Conservation (phyloP, 2,797 vertebrate species). For the Lutjanus campechanus region DNA sequence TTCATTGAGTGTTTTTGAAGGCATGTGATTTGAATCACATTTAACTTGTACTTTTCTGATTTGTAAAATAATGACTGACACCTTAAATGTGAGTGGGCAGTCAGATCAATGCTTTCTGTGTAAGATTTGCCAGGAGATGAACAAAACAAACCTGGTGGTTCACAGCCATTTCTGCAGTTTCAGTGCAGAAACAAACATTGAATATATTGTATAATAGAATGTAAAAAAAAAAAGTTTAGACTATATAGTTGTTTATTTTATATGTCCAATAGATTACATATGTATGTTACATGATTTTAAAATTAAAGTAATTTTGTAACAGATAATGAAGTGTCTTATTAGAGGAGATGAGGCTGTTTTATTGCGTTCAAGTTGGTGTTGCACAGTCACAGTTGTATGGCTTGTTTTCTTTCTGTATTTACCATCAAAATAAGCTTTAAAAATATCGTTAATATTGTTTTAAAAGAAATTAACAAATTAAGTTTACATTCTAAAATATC, state of each 20-base stretch:
- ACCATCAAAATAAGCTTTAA: slow-evolving; percentile 87
- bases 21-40: slow-evolving; percentile 67
- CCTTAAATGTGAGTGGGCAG: slow-evolving; percentile 41
- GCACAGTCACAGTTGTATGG: slow-evolving; percentile 81
- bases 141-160: slow-evolving; percentile 72
- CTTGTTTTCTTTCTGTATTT: slow-evolving; percentile 82
- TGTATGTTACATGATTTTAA: slow-evolving; percentile 85
- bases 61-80: slow-evolving; percentile 59
- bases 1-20: slow-evolving; percentile 63
- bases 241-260: slow-evolving; percentile 88
- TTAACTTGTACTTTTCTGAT: slow-evolving; percentile 56
- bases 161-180: slow-evolving; percentile 82
- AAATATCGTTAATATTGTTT: slow-evolving; percentile 84
- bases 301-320: slow-evolving; percentile 89
- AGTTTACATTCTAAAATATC: slow-evolving; percentile 83
- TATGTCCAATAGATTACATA: slow-evolving; percentile 85
- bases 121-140: slow-evolving; percentile 66
- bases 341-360: slow-evolving; percentile 74
- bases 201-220: slow-evolving; percentile 86
- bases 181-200: slow-evolving; percentile 78
- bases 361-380: slow-evolving; percentile 80
- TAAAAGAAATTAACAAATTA: slow-evolving; percentile 81
- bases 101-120: slow-evolving; percentile 64
- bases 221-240: slow-evolving; percentile 78
- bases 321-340: slow-evolving; percentile 89